phyloP scores from a whole-genome alignment of 2,113 vertebrate genomes.

The Fregetta grallaria region DNA sequence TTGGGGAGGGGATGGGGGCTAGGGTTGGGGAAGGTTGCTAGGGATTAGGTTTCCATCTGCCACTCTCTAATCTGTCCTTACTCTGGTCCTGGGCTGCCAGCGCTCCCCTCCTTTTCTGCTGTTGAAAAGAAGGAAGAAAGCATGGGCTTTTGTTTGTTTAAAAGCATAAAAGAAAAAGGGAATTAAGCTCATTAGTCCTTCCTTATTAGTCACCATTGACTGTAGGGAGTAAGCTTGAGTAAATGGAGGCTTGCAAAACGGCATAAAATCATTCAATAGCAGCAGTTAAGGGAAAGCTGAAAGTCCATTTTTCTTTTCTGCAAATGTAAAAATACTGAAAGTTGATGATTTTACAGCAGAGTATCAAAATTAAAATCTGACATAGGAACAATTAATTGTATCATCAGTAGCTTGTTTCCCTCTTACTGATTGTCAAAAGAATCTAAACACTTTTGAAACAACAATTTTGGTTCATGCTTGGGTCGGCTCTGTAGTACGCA shows the following conservation, averaged over 20 bases:
- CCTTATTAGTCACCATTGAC: constrained; percentile 38
- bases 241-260: not conserved
- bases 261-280: not conserved
- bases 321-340: not conserved
- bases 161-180: constrained; percentile 48
- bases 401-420: not conserved
- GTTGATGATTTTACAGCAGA: not conserved
- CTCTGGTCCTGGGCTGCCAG: not conserved
- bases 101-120: constrained; percentile 17
- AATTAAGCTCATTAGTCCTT: constrained; percentile 57
- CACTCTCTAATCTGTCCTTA: constrained; percentile 23
- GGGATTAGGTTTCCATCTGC: constrained; percentile 65
- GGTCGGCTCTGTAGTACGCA: fast-evolving
- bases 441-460: not conserved
- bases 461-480: not conserved
- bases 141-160: constrained; percentile 49
- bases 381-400: not conserved
- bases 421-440: not conserved
- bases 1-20: not conserved
- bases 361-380: not conserved
- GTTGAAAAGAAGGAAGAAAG: constrained; percentile 39
- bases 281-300: not conserved
- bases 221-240: constrained; percentile 14
- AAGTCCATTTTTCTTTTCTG: not conserved
- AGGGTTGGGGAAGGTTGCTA: constrained; percentile 31